A percentile compares a stretch with the other conserved stretches of the same genome.
Evolutionary conservation across 53 echinoderm and acorn worm species (phyloP).

Genomic region (Astropecten irregularis): DNA sequence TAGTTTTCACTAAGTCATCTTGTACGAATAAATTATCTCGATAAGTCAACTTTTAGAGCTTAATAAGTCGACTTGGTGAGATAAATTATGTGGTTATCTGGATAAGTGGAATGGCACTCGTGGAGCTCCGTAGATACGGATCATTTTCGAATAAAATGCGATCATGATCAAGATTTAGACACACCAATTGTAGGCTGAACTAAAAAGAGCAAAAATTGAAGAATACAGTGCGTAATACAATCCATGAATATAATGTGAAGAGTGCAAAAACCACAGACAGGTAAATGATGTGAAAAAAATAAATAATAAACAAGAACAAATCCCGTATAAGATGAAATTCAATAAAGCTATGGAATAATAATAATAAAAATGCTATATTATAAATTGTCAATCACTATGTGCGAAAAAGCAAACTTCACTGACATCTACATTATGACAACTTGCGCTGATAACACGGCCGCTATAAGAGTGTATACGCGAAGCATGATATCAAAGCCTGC

Average conservation of each 20-base stretch:
- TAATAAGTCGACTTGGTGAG: too few relatives aligned
- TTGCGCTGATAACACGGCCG: not conserved
- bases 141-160: too few relatives aligned
- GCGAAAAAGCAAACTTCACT: not conserved
- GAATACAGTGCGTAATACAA: slow-evolving; percentile 25
- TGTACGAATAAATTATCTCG: too few relatives aligned
- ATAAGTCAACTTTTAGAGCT: too few relatives aligned
- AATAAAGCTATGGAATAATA: slow-evolving; percentile 14
- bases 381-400: not conserved
- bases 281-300: slow-evolving; percentile 49
- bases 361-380: slow-evolving; percentile 18
- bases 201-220: slow-evolving; percentile 13
- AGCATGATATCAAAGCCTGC: not conserved
- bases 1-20: too few relatives aligned
- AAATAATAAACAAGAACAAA: not conserved
- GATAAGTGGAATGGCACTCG: too few relatives aligned
- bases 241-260: not conserved
- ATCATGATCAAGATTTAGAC: not conserved
- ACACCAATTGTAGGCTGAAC: slow-evolving; percentile 9
- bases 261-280: slow-evolving; percentile 40
- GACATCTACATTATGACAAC: not conserved
- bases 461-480: not conserved
- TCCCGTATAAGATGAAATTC: not conserved
- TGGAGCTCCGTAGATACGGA: too few relatives aligned
- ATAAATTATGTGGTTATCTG: too few relatives aligned